Evolutionary conservation across 2,888 invertebrate genomes (phyloP).

Genomic region (Stratiomys singularior): DNA sequence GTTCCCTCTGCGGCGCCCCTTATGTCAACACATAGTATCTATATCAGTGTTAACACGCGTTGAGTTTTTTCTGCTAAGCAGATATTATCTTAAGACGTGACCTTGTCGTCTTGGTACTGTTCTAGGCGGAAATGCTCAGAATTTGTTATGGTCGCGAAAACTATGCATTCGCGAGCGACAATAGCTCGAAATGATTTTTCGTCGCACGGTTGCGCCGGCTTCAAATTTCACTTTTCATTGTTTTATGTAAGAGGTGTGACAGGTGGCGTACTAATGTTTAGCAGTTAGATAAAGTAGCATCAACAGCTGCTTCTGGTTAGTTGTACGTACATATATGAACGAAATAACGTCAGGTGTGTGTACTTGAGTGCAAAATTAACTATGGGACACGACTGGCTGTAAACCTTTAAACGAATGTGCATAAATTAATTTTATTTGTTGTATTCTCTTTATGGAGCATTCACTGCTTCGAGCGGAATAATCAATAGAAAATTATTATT

Average conservation of each 20-base stretch:
- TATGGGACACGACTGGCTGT: too few relatives aligned
- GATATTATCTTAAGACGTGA: neutral
- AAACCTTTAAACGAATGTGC: too few relatives aligned
- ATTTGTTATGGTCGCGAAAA: neutral
- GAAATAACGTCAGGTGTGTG: too few relatives aligned
- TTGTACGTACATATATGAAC: neutral
- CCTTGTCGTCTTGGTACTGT: neutral
- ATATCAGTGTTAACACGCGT: constrained; percentile 12
- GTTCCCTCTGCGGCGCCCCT: neutral
- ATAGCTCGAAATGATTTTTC: neutral
- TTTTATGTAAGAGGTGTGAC: constrained; percentile 10
- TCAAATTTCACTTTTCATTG: constrained; percentile 36
- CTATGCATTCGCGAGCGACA: neutral
- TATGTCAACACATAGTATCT: neutral
- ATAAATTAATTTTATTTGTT: too few relatives aligned
- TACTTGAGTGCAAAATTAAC: too few relatives aligned
- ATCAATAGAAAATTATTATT: too few relatives aligned
- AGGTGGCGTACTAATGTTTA: neutral
- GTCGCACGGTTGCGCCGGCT: neutral
- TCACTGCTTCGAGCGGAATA: too few relatives aligned
- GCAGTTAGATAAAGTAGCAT: neutral
- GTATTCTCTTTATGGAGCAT: too few relatives aligned
- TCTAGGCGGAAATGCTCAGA: neutral
- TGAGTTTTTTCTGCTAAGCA: neutral
- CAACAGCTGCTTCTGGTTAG: constrained; percentile 15